Evolutionary conservation across 1,140 invertebrate species (phyloP).

Genomic region (Drosophila melanogaster): DNA sequence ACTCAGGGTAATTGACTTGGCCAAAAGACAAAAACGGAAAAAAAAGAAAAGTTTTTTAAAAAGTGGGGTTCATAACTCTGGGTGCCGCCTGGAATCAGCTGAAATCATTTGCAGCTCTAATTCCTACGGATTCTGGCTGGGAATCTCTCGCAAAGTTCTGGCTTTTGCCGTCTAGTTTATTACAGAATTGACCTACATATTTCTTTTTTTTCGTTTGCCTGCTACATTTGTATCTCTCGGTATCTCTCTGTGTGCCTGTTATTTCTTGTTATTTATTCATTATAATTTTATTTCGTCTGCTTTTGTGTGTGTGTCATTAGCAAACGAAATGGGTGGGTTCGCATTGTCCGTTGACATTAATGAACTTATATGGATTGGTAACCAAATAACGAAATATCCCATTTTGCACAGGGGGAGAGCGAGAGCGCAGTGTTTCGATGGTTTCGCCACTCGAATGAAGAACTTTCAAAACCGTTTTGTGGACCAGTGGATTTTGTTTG

Average conservation of each 20-base stretch:
- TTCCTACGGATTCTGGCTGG: conserved; percentile 28
- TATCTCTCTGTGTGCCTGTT: conserved; percentile 24
- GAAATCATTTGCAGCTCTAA: conserved; percentile 48
- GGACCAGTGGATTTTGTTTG: conserved; percentile 24
- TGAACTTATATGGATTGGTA: conserved; percentile 77
- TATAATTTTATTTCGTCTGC: conserved; percentile 74
- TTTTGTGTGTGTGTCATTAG: conserved; percentile 30
- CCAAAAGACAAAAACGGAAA: conserved; percentile 7
- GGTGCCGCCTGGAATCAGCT: conserved; percentile 61
- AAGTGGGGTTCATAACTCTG: conserved; percentile 34
- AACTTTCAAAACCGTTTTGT: conserved; percentile 45
- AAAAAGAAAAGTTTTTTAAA: not conserved
- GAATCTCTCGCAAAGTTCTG: conserved; percentile 28
- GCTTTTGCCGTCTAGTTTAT: conserved; percentile 66
- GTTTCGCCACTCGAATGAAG: conserved; percentile 21
- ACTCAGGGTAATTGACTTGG: conserved; percentile 67
- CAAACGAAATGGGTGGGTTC: conserved; percentile 46
- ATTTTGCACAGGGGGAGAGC: not conserved
- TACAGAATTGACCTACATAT: conserved; percentile 82
- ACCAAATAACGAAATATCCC: conserved; percentile 11
- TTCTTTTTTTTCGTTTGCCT: conserved; percentile 54
- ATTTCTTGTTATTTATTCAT: conserved; percentile 77
- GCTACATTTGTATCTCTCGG: conserved; percentile 47
- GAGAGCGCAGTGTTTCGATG: not conserved
- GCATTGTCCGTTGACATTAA: conserved; percentile 73